These are phyloP conservation scores for Pelochelys cantorii DNA, from an alignment of 2,797 vertebrate genomes.

Conservation along the genomic window DNA sequence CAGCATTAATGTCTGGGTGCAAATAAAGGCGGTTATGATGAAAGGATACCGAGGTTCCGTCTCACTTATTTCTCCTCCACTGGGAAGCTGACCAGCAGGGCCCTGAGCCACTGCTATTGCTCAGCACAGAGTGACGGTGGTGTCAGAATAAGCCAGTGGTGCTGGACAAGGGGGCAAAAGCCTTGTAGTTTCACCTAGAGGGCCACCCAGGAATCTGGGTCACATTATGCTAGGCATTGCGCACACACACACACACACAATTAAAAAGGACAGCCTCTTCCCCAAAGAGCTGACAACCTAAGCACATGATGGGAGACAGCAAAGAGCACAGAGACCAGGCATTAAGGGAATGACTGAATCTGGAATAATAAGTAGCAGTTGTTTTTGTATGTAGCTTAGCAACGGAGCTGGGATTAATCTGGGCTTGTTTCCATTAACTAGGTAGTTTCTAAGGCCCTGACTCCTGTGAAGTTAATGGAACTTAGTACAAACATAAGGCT, in stretches of 20 bases:
- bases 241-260: fast-evolving
- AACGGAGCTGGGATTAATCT: background rate
- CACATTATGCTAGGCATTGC: background rate
- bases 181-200: fast-evolving
- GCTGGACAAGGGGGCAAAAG: background rate
- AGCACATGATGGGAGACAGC: background rate
- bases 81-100: background rate
- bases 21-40: background rate
- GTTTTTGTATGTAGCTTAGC: background rate
- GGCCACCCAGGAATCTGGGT: background rate
- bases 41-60: background rate
- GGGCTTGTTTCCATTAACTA: background rate
- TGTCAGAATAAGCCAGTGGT: background rate
- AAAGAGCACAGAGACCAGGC: background rate
- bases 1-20: background rate
- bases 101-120: background rate
- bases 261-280: background rate
- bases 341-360: background rate
- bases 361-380: background rate
- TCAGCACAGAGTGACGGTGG: background rate
- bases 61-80: background rate
- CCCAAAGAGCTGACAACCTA: background rate
- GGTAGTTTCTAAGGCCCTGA: background rate
- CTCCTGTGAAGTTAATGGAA: background rate
- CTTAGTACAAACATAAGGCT: background rate